phyloP scores from a whole-genome alignment of 2,797 vertebrate genomes.

The Rhabdophis nuchalis region DNA sequence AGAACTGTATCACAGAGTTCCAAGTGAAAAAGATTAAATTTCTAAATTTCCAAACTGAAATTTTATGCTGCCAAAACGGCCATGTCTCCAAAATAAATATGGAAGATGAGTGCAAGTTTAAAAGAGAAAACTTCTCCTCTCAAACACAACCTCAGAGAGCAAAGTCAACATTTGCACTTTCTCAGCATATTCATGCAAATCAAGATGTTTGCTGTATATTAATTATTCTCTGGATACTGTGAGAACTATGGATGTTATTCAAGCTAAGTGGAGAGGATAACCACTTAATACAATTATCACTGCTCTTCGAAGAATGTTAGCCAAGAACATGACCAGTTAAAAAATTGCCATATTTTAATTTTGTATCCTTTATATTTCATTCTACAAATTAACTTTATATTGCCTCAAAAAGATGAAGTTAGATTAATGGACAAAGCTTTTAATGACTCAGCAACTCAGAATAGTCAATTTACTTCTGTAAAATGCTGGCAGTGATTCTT shows the following conservation, averaged over 20 bases:
- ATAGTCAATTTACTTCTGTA: neutral
- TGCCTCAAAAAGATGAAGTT: neutral
- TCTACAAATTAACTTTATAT: neutral
- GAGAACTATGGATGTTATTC: constrained; percentile 28
- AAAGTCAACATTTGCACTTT: constrained; percentile 31
- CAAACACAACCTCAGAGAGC: constrained; percentile 20
- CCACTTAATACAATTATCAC: constrained; percentile 8
- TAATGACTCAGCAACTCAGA: neutral
- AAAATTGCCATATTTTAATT: neutral
- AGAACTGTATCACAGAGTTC: constrained; percentile 32
- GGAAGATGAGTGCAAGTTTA: neutral
- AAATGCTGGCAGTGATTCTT: neutral
- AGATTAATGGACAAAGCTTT: neutral
- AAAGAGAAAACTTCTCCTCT: neutral
- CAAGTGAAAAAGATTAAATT: constrained; percentile 36
- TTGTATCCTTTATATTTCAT: neutral
- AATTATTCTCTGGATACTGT: constrained; percentile 13
- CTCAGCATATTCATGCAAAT: constrained; percentile 12
- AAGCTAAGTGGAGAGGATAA: constrained; percentile 14
- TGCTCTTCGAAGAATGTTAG: neutral
- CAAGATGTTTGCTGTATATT: constrained; percentile 39
- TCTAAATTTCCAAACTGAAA: neutral
- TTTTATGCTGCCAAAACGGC: neutral
- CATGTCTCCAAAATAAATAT: constrained; percentile 26
- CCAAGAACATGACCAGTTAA: neutral